Evolutionary conservation across 1,140 invertebrate genomes (phyloP), one percentile per base, ranked within the genome.

Genomic region (Bombyx mori): DNA sequence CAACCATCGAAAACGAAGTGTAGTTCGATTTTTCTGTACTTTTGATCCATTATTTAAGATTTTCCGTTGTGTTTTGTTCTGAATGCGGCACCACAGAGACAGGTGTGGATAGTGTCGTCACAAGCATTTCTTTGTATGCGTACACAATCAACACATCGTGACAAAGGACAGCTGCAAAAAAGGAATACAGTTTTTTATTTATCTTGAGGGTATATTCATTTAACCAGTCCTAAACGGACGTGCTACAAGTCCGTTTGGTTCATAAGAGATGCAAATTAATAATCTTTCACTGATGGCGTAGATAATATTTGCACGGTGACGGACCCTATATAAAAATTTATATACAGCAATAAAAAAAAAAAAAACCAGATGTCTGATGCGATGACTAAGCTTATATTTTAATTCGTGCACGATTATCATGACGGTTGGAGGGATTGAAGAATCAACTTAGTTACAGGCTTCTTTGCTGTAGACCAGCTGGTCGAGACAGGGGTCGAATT

Each of bases 151-250:
- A 22, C 12, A 71, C 50, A 43, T 71, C 69, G 44, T 71, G 63
- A 55, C 66, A 71, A 6, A 71, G 44, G 18, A 68, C 61, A 50
- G 63, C 69, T 71, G 61, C 18, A 44, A 65, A 70, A 56, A 66
- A 52, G 55, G 42, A 54, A 58, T 46, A 47, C 12, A 18, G 12
- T 35, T 53, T 44, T 52, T 3, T 46, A 2, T 46, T 46, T 12
- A 46, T 8, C 12, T 18, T 18, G 1, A 18, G 12, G 12, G 6
- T 12, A 46, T 12, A 9, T 46, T 46, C 2, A 46, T 46, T 46
- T 46, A 3, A 46, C 8, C 6, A 3, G 45, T 1, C n/a, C 2
- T 46, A 12, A 46, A 9, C 12, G 12, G 12, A 18, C 12, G 12
- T 18, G 45, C 3, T 46, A 46, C 8, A 12, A 46, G 45, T 1